A percentile compares a stretch with the other conserved stretches of the same genome.
Evolutionary conservation across 92 coral and sea anemone species (phyloP).

Genomic region (Actinostola sp.): DNA sequence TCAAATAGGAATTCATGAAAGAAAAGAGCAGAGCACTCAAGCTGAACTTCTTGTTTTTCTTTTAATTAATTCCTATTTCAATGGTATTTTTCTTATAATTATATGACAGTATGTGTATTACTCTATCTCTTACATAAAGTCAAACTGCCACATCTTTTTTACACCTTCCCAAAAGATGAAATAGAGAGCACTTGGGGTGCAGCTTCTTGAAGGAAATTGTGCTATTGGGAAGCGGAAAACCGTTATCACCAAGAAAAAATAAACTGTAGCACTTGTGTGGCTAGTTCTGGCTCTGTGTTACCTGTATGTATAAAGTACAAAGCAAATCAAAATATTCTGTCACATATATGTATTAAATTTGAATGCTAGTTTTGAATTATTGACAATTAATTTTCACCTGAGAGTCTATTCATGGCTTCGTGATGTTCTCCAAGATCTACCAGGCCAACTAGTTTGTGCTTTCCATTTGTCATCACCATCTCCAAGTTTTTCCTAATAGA

Average conservation of each 20-base stretch:
- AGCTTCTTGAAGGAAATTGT: conserved; percentile 11
- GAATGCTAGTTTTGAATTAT: background rate
- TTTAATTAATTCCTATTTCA: too few relatives aligned
- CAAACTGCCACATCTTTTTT: conserved; percentile 5
- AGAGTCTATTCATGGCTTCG: conserved; percentile 2
- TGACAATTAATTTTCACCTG: conserved; percentile 12
- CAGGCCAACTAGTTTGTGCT: conserved; percentile 38
- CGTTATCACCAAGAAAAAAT: conserved; percentile 17
- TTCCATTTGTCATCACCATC: conserved; percentile 28
- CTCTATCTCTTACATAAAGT: conserved; percentile 1
- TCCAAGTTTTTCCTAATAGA: conserved; percentile 28
- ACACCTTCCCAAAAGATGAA: conserved; percentile 28
- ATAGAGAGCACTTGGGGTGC: conserved; percentile 14
- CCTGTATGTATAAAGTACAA: too few relatives aligned
- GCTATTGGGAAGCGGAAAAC: conserved; percentile 27
- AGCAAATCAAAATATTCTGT: too few relatives aligned
- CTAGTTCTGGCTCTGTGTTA: background rate
- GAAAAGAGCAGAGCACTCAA: too few relatives aligned
- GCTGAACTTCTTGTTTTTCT: too few relatives aligned
- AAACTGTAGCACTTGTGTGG: conserved; percentile 13
- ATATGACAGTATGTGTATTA: background rate
- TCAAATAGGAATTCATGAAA: too few relatives aligned
- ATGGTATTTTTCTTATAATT: background rate
- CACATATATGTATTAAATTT: background rate
- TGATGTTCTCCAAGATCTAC: conserved; percentile 28